Base-by-base conservation (phyloP, 2,888 invertebrate genomes). In the Sclerodermus sp. region DNA sequence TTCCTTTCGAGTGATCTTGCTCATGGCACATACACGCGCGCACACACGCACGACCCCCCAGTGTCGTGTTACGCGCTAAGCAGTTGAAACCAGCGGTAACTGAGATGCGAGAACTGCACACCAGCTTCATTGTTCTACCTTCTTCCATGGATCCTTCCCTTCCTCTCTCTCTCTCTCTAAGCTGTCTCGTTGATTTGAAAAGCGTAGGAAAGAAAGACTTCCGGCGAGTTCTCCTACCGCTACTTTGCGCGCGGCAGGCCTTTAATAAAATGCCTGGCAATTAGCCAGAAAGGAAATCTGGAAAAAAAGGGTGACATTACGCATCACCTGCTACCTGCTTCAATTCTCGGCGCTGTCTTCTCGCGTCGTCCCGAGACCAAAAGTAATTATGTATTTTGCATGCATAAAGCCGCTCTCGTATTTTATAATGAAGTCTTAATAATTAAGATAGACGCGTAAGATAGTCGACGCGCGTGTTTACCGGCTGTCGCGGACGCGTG, bases 61-160 rank as follows among this genome's bases (percentile, higher is more conserved):
- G 68, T 74, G 72, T 74, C 74, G 68, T 67, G 71, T 75, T 74
- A 75, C 74, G 67, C 62, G 72, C 62, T 70, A 73, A 74, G 71
- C 72, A 60, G 68, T n/a, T 60, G 62, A 58, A 67, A 56, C 57
- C 15, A 50, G 64, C 54, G 58, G 73, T 69, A 71, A 73, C 67
- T 62, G 73, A 73, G 69, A 70, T 68, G 58, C 66, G 58, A 62
- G 55, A 66, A 65, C 64, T 62, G 53, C 65, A 67, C 62, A 66
- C 66, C 62, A 58, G 53, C 61, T 57, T 60, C 64, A 68, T 67
- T 67, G 67, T 68, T 67, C 64, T 51, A 57, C 56, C 30, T 12
- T 17, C 17, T 34, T 12, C 10, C 30, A 4, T 30, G 2, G 4
- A 36, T 10, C 14, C 4, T 36, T n/a, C n/a, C n/a, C n/a, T n/a